Base-by-base conservation (phyloP, 2,888 invertebrate species). In the Ichneumoninae sp. region DNA sequence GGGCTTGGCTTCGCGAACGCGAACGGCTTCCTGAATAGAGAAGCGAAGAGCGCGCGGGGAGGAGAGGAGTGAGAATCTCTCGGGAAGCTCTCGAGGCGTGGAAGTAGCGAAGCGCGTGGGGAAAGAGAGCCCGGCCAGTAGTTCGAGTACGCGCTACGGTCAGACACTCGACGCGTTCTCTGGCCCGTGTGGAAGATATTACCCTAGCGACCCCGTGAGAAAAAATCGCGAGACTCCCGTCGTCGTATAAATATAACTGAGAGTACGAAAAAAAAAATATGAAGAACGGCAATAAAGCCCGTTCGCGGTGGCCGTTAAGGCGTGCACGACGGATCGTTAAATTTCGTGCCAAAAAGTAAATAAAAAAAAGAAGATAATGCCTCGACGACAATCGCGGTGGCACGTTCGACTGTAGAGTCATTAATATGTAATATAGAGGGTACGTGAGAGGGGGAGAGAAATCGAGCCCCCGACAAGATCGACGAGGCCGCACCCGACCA, bases 201-300 rank as follows among this genome's bases (percentile, higher is more conserved):
- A 26, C 3, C n/a, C n/a, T 26, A 33, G 73, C 57, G 54, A 26
- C 33, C 19, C 57, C 78, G 33, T 13, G 33, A 1, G 6, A 33
- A 57, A 5, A 5, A 26, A 57, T 22, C 57, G 57, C 57, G 57
- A 26, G 22, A 26, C 4, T 13, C 47, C 19, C 7, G 44, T 16
- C 44, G 16, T 50, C 44, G 76, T 74, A 83, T 83, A 84, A 87
- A 83, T 86, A 82, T 80, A 84, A 77, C 70, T 65, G 76, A 83
- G 44, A 86, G 87, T 87, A 88, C 87, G 44, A 16, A 47, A 47
- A 16, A 87, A 88, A 91, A 88, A 88, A 88, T 85, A 85, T 85
- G 69, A 57, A 89, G 86, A 86, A 85, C 65, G 52, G 88, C 86
- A 88, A 90, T 91, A 90, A 90, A 89, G 84, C 84, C 85, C 70